Base-by-base conservation (phyloP, 2,888 invertebrate species). In the Tuta absoluta region DNA sequence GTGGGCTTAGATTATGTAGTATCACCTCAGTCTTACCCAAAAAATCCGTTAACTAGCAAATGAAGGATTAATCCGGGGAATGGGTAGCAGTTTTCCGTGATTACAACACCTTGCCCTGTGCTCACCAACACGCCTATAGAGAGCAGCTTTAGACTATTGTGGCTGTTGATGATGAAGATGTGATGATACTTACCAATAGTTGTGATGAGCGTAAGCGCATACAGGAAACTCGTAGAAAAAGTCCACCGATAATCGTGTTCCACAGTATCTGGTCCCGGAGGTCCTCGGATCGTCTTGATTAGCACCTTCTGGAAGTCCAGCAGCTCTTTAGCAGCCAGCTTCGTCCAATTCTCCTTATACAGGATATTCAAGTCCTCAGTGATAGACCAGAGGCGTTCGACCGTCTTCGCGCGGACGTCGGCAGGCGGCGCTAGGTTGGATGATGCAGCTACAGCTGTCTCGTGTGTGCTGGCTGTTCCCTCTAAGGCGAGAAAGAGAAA, bases 191-290 rank as follows among this genome's bases (percentile, higher is more conserved):
- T 86, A 98, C 98, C 98, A 75, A 98, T 98, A 48, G 98, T 98
- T 10, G 98, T 98, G 80, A 98, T 98, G 71, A 98, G 94, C 19
- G 98, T 98, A 73, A 98, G 93, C 28, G 98, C 98, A 84, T 98
- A 98, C 61, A 98, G 93, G 81, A 98, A 96, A 73, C 98, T 97
- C 71, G 97, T 96, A 70, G 97, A 96, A 85, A 98, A 97, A 58
- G 97, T 97, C 98, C 98, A 98, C 73, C 95, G 93, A 80, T 96
- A 95, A 73, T 94, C 88, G 61, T 84, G 82, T 45, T 92, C 90
- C 66, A 71, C 78, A 41, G 86, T 87, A 14, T 89, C 89, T 60
- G 33, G 23, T 1, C 17, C 56, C 14, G 41, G 56, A 77, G 87
- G 83, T 65, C 91, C 82, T 45, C 80, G 77, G 73, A 88, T 81